Evolutionary conservation across 1,140 invertebrate genomes (phyloP), one percentile per base, ranked within the genome.

Genomic region (Triops cancriformis): DNA sequence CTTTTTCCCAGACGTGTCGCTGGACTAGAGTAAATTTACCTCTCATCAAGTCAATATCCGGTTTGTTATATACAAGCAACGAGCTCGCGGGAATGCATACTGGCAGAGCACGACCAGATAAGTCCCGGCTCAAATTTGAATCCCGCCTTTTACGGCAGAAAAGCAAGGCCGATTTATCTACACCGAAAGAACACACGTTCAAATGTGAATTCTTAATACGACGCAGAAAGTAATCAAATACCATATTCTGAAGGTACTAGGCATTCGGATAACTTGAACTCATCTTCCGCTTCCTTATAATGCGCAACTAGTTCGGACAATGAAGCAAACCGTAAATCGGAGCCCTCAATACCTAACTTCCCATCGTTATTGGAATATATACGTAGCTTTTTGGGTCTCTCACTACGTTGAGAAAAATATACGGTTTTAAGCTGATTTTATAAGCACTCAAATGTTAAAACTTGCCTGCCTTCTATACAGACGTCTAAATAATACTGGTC

Each of bases 231-330:
- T 72, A 74, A n/a, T 37, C 26, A 78, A n/a, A 76, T 87, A 93
- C 92, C 94, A 86, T 93, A 93, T 87, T 94, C 92, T 1, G 93
- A 94, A 18, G 93, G 90, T 64, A 91, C 92, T 82, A 95, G 87
- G 81, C 93, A 93, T 83, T 93, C 91, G 45, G 88, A 86, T 9
- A 93, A 83, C 81, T 87, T 88, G 81, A 92, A 85, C 72, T 84
- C 81, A 84, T 42, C 27, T 10, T 26, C 26, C 31, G 28, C 77
- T 9, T 76, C 74, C 11, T 41, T 87, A 82, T 91, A 89, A 78
- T 88, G 86, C 9, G 83, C 81, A 43, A 92, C 85, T 28, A 93
- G 84, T 76, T 91, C 87, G 77, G 85, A 83, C 28, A 93, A 86
- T 37, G 87, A 89, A 78, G 85, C 85, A 81, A 90, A 93, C 76